Conservation (phyloP, 1,140 invertebrate species). For the Drosophila simulans region DNA sequence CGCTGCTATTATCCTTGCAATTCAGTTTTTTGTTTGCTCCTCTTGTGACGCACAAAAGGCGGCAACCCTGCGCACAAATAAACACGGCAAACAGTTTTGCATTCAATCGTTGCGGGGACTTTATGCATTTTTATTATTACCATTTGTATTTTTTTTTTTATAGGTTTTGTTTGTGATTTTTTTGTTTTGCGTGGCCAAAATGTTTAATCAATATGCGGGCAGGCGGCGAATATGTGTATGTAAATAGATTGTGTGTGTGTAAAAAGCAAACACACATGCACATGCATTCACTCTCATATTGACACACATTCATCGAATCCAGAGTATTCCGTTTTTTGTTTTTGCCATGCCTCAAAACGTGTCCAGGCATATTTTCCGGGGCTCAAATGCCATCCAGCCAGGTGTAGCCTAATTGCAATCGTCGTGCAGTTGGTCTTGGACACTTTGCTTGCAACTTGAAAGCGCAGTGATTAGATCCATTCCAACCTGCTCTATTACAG, state of each 20-base stretch:
- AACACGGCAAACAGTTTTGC: constrained; percentile 15
- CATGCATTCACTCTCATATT: constrained; percentile 23
- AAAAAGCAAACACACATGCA: constrained; percentile 13
- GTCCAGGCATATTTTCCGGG: constrained; percentile 32
- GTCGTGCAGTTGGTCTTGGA: constrained; percentile 1
- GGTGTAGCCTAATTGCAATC: constrained; percentile 27
- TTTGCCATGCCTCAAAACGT: constrained; percentile 28
- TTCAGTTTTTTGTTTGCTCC: not conserved
- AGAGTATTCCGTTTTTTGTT: constrained; percentile 9
- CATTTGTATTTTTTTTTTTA: not conserved
- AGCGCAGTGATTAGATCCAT: not conserved
- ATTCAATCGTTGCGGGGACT: constrained; percentile 20
- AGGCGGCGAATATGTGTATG: constrained; percentile 34
- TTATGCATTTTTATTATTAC: constrained; percentile 25
- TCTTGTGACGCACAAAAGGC: constrained; percentile 5
- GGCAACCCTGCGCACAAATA: constrained; percentile 9
- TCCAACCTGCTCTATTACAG: too few relatives aligned
- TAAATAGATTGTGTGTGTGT: constrained; percentile 18
- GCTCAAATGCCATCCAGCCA: constrained; percentile 18
- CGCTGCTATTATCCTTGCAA: constrained; percentile 1
- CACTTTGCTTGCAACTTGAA: too few relatives aligned
- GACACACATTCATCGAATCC: constrained; percentile 36
- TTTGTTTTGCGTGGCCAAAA: constrained; percentile 63
- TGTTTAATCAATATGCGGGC: constrained; percentile 80
- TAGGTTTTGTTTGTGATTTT: constrained; percentile 39